Evolutionary conservation across 2,888 invertebrate species (phyloP), one percentile per base, ranked within the genome.

Genomic region (Cryptus viduatorius): DNA sequence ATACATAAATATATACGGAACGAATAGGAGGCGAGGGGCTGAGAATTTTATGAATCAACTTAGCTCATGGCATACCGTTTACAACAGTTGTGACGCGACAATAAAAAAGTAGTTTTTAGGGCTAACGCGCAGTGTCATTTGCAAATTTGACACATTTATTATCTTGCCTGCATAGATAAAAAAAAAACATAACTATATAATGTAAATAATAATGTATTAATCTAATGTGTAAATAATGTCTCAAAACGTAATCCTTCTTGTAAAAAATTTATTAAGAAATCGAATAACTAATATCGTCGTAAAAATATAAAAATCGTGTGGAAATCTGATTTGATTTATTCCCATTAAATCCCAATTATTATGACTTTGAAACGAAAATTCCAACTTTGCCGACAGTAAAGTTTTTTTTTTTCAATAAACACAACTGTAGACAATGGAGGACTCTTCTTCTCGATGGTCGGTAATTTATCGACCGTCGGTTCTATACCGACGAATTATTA

Each of bases 21-120:
- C 46, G 75, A 71, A 78, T 65, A 69, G 48, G 72, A 81, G 82
- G 73, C 85, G 82, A 78, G 77, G 61, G 8, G 84, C 85, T 84
- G 82, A 44, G 67, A 77, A 77, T 82, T 82, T 67, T 82, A 72
- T 79, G 79, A 78, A 79, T 79, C 53, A 68, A 81, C 61, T 86
- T 85, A 68, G 80, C 86, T 85, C 79, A 86, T 82, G 68, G 65
- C 82, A 85, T 80, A 84, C 81, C 87, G 86, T 87, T 87, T 85
- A 84, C 84, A 88, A 89, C 92, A 89, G 93, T 93, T 93, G 93
- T 93, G 93, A 92, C 89, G 90, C 91, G 93, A 93, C 93, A 93
- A 93, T 93, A 93, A 93, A 83, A 89, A 92, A 81, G 90, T 93
- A 93, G 93, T 88, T 89, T 86, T 78, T 91, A 92, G 91, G 85